Percentiles rank a stretch among this genome's conserved stretches.
Evolutionary conservation across 2,888 invertebrate genomes (phyloP).

Genomic region (Hoplodrina blanda): DNA sequence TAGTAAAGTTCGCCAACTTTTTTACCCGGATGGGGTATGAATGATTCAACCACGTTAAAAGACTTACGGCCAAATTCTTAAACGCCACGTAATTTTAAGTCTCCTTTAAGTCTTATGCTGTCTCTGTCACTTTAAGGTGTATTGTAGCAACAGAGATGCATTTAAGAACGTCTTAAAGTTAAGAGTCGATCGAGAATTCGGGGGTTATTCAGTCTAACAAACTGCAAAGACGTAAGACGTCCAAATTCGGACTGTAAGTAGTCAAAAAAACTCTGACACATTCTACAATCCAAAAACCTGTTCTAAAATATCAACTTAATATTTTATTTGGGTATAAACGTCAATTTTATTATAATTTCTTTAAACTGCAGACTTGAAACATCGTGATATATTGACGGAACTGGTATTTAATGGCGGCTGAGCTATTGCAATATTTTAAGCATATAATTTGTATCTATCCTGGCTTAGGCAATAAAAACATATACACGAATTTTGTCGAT

Average conservation of each 20-base stretch:
- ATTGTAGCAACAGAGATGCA: no score
- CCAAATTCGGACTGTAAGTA: not conserved
- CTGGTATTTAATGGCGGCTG: conserved; percentile 11
- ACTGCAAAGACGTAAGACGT: not conserved
- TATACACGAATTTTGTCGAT: not conserved
- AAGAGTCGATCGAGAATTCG: no score
- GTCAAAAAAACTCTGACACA: not conserved
- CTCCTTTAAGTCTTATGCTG: no score
- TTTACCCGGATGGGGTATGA: no score
- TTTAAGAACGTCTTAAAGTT: no score
- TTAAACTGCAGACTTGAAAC: not conserved
- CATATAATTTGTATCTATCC: conserved; percentile 8
- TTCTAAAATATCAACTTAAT: conserved; percentile 21
- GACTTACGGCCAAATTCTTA: no score
- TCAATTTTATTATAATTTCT: conserved; percentile 35
- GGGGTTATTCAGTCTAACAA: not conserved
- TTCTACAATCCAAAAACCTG: conserved; percentile 24
- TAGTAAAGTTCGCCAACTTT: no score
- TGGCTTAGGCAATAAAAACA: conserved; percentile 6
- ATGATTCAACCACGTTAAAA: no score
- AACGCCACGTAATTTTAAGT: no score
- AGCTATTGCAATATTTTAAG: conserved; percentile 6
- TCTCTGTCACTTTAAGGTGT: no score
- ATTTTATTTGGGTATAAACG: conserved; percentile 28
- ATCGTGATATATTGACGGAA: conserved; percentile 36